Conservation (phyloP, 2,888 invertebrate genomes). For the Xanthostigma xanthostigma region DNA sequence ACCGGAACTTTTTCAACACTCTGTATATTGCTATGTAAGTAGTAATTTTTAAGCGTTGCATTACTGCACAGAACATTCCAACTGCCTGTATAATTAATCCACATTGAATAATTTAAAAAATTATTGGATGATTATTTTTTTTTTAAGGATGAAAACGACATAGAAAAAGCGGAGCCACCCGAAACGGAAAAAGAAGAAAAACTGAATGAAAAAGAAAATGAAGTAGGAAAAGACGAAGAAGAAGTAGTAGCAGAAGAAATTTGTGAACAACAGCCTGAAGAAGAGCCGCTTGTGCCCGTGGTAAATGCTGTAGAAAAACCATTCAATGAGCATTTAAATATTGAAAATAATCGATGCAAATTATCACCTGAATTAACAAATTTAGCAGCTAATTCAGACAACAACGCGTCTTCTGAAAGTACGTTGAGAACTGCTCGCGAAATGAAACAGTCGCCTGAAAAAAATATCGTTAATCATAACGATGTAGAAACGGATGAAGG, state of each 20-base stretch:
- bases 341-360: conserved; percentile 1
- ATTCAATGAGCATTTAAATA: background rate
- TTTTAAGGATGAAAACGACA: too few species aligned
- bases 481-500: conserved; percentile 2
- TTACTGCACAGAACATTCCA: too few species aligned
- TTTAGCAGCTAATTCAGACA: conserved; percentile 1
- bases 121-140: too few species aligned
- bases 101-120: too few species aligned
- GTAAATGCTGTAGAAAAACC: background rate
- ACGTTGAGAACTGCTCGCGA: conserved; percentile 5
- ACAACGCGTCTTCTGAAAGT: conserved; percentile 1
- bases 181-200: background rate
- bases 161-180: background rate
- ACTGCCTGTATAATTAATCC: too few species aligned
- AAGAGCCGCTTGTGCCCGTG: background rate
- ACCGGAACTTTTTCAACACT: too few species aligned
- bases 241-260: conserved; percentile 6
- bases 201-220: background rate
- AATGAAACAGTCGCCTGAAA: conserved; percentile 6
- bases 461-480: background rate
- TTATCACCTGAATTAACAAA: conserved; percentile 3
- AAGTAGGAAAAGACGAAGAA: conserved; percentile 1
- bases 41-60: too few species aligned
- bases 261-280: conserved; percentile 9
- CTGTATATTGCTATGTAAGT: too few species aligned